Percentiles rank a stretch among this genome's conserved stretches.
These are phyloP conservation scores for Anarhynchus alexandrinus DNA, from an alignment of 2,113 vertebrate genomes.

Conservation along the genomic window DNA sequence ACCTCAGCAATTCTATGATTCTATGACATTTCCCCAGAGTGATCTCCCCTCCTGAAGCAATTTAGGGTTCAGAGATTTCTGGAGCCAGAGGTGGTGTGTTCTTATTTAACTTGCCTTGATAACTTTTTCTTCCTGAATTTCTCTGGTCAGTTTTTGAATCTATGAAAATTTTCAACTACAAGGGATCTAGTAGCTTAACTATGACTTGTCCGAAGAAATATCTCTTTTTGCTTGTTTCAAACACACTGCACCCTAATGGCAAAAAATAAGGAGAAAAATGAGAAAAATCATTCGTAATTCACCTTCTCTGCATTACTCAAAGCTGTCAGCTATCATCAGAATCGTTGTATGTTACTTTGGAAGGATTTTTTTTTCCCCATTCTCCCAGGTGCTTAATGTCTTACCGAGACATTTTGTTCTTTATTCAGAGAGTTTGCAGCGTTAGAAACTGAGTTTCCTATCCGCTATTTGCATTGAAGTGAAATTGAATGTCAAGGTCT, in stretches of 20 bases:
- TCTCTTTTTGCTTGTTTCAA: not conserved
- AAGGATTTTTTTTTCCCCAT: not conserved
- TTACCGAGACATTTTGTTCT: not conserved
- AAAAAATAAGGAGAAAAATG: not conserved
- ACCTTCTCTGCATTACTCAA: not conserved
- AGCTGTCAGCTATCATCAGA: not conserved
- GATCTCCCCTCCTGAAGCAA: not conserved
- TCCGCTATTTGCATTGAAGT: not conserved
- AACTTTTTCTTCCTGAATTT: not conserved
- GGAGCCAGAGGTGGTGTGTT: not conserved
- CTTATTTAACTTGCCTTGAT: not conserved
- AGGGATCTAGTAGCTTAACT: not conserved
- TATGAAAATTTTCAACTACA: not conserved
- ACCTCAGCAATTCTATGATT: no score
- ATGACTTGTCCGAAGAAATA: not conserved
- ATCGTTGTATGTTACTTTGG: not conserved
- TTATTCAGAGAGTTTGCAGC: not conserved
- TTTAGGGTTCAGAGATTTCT: not conserved
- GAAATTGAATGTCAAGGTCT: conserved; percentile 25
- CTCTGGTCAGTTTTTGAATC: not conserved
- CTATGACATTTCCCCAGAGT: not conserved
- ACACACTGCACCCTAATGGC: not conserved
- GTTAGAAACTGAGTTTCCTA: not conserved
- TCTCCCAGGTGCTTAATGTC: not conserved
- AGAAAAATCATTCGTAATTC: not conserved